Evolutionary conservation across 1,140 invertebrate genomes (phyloP).

Genomic region (Formica exsecta): DNA sequence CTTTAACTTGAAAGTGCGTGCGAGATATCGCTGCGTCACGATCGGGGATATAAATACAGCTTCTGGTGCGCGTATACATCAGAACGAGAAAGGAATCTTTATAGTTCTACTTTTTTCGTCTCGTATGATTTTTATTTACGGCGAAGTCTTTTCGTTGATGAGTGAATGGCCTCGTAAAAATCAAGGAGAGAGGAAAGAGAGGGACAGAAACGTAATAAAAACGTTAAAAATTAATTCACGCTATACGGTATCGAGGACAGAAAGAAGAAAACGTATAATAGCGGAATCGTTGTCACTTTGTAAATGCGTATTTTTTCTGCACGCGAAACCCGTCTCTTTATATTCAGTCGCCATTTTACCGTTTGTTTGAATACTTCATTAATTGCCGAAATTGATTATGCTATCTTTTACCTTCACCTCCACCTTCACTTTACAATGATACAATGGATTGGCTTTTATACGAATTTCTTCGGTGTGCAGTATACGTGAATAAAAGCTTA

Average conservation of each 20-base stretch:
- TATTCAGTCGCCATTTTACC: constrained; percentile 30
- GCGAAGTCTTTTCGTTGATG: constrained; percentile 50
- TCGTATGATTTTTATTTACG: constrained; percentile 70
- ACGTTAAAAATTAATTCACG: constrained; percentile 68
- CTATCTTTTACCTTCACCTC: constrained; percentile 30
- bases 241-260: constrained; percentile 48
- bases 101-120: constrained; percentile 66
- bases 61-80: constrained; percentile 27
- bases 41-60: constrained; percentile 64
- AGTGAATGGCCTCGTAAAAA: constrained; percentile 64
- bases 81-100: constrained; percentile 67
- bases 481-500: neutral
- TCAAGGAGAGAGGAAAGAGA: neutral
- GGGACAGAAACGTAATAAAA: constrained; percentile 34
- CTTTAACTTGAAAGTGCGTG: constrained; percentile 45
- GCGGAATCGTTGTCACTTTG: constrained; percentile 50
- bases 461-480: neutral
- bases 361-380: constrained; percentile 53
- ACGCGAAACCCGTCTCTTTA: constrained; percentile 25
- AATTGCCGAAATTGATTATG: constrained; percentile 44
- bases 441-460: neutral
- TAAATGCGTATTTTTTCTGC: constrained; percentile 30
- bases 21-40: constrained; percentile 43
- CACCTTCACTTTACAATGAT: neutral
- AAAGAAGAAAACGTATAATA: neutral